These are phyloP conservation scores for Nothocercus julius DNA, from an alignment of 2,113 vertebrate genomes.

Conservation along the genomic window DNA sequence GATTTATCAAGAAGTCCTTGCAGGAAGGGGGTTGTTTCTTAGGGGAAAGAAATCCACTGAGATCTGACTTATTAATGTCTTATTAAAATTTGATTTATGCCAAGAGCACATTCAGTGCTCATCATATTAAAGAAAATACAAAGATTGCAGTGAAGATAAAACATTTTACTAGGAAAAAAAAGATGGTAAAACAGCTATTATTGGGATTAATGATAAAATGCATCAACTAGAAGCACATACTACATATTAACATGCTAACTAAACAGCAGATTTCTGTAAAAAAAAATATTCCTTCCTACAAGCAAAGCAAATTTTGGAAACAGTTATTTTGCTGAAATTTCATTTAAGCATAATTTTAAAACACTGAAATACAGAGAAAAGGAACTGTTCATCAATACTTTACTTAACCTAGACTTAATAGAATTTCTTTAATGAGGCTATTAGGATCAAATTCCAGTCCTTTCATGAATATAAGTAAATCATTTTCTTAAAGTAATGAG, in stretches of 20 bases:
- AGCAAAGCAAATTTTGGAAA: neutral
- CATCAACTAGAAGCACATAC: neutral
- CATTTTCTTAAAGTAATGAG: neutral
- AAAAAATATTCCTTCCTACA: neutral
- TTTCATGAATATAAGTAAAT: neutral
- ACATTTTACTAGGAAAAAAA: neutral
- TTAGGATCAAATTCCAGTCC: neutral
- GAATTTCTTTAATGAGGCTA: neutral
- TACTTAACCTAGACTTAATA: neutral
- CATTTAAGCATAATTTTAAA: neutral
- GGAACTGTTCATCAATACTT: neutral
- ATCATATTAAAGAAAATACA: conserved; percentile 22
- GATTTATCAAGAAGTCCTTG: neutral
- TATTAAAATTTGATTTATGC: conserved; percentile 49
- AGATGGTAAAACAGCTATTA: neutral
- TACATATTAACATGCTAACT: neutral
- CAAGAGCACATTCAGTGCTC: conserved; percentile 35
- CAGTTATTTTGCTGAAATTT: neutral
- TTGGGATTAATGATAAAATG: neutral
- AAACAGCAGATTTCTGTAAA: neutral
- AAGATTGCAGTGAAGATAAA: neutral
- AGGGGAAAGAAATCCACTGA: neutral
- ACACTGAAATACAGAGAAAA: neutral
- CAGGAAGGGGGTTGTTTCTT: conserved; percentile 10
- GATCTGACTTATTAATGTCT: neutral